phyloP scores from a whole-genome alignment of 2,888 invertebrate genomes.

The Digitonthophagus gazella region DNA sequence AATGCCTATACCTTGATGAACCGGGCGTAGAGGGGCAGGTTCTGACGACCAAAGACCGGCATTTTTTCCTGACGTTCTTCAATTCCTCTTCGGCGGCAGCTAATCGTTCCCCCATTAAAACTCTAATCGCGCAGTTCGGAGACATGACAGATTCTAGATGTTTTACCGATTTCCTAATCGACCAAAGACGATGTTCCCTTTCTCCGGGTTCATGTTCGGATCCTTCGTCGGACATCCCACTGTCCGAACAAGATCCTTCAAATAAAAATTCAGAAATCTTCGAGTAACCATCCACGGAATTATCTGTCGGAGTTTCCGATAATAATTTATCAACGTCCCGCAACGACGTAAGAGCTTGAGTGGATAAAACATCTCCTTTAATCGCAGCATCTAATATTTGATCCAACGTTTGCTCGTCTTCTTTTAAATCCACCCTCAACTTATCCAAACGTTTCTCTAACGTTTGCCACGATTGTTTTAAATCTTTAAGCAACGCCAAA shows the following conservation, averaged over 20 bases:
- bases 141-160: slow-evolving; percentile 66
- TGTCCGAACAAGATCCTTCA: slow-evolving; percentile 70
- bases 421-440: slow-evolving; percentile 71
- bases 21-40: slow-evolving; percentile 39
- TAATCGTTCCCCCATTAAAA: slow-evolving; percentile 67
- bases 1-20: not conserved
- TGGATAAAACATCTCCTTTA: slow-evolving; percentile 48
- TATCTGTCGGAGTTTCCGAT: slow-evolving; percentile 51
- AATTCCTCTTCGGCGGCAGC: slow-evolving; percentile 71
- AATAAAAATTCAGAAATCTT: slow-evolving; percentile 51
- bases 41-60: slow-evolving; percentile 62
- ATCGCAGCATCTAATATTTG: slow-evolving; percentile 53
- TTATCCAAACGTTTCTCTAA: slow-evolving; percentile 75
- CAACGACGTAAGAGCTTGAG: slow-evolving; percentile 55
- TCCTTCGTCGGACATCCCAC: slow-evolving; percentile 77
- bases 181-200: slow-evolving; percentile 66
- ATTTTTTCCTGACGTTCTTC: slow-evolving; percentile 66
- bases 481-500: slow-evolving; percentile 68
- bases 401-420: slow-evolving; percentile 64
- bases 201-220: slow-evolving; percentile 64
- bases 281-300: slow-evolving; percentile 48
- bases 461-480: slow-evolving; percentile 72
- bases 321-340: slow-evolving; percentile 57
- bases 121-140: slow-evolving; percentile 65
- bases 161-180: slow-evolving; percentile 64